phyloP scores from a whole-genome alignment of 2,888 invertebrate genomes.

The Phengaris arion region DNA sequence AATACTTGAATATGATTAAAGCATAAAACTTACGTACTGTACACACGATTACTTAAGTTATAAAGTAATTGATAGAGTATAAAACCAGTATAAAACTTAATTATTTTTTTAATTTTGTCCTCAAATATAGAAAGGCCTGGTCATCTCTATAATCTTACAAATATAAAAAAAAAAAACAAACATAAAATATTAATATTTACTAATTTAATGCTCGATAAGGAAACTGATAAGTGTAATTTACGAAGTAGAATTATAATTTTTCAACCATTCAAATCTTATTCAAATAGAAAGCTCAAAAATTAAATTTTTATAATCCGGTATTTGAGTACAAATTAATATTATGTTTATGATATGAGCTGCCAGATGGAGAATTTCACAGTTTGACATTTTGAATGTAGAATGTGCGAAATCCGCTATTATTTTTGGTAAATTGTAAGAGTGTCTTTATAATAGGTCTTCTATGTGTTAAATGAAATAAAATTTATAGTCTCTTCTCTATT shows the following conservation, averaged over 20 bases:
- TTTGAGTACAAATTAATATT: neutral
- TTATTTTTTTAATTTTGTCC: neutral
- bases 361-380: neutral
- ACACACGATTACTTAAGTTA: too few species aligned
- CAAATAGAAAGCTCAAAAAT: conserved; percentile 4
- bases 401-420: neutral
- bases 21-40: too few species aligned
- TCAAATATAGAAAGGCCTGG: neutral
- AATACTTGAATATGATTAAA: too few species aligned
- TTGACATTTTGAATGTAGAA: neutral
- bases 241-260: neutral
- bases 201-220: neutral
- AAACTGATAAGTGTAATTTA: neutral
- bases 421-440: too few species aligned
- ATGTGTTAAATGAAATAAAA: neutral
- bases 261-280: neutral
- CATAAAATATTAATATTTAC: neutral
- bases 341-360: neutral
- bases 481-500: neutral
- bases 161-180: neutral
- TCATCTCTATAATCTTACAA: neutral
- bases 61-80: too few species aligned
- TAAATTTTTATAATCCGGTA: neutral
- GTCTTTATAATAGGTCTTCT: neutral
- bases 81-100: too few species aligned